Percentiles rank a stretch among this genome's conserved stretches.
Conservation (phyloP, 2,113 vertebrate genomes). For the Cisticola juncidis region DNA sequence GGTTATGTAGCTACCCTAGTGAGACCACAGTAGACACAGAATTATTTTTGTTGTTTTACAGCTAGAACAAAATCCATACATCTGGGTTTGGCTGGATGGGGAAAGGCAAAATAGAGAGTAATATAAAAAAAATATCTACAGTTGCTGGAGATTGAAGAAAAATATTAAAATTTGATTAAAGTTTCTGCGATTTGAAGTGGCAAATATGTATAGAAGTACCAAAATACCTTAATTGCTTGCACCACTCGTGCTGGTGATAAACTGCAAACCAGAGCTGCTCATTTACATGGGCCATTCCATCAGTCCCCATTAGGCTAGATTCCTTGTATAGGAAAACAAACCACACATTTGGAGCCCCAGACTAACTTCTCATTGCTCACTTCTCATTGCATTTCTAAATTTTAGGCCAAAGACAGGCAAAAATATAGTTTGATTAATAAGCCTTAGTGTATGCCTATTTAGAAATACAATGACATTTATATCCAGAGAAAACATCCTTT, state of each 20-base stretch:
- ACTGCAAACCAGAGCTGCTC: not conserved
- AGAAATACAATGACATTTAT: not conserved
- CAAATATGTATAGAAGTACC: not conserved
- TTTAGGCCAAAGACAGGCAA: not conserved
- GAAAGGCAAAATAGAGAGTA: not conserved
- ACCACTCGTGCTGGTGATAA: not conserved
- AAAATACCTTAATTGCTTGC: not conserved
- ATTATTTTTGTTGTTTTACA: not conserved
- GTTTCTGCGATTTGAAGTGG: not conserved
- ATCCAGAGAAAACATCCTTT: not conserved
- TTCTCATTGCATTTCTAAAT: not conserved
- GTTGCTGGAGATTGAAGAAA: not conserved
- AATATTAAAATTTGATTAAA: not conserved
- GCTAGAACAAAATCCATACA: not conserved
- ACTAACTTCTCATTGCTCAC: not conserved
- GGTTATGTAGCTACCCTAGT: not conserved
- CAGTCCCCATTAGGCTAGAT: not conserved
- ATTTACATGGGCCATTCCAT: not conserved
- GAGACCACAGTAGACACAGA: not conserved
- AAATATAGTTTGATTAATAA: not conserved
- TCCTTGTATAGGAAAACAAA: not conserved
- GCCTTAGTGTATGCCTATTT: not conserved
- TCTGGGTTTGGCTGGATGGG: not conserved
- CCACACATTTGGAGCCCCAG: not conserved
- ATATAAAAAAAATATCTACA: not conserved